A percentile compares a stretch with the other conserved stretches of the same genome.
phyloP scores from a whole-genome alignment of 2,113 vertebrate species.

The Notothenia coriiceps region DNA sequence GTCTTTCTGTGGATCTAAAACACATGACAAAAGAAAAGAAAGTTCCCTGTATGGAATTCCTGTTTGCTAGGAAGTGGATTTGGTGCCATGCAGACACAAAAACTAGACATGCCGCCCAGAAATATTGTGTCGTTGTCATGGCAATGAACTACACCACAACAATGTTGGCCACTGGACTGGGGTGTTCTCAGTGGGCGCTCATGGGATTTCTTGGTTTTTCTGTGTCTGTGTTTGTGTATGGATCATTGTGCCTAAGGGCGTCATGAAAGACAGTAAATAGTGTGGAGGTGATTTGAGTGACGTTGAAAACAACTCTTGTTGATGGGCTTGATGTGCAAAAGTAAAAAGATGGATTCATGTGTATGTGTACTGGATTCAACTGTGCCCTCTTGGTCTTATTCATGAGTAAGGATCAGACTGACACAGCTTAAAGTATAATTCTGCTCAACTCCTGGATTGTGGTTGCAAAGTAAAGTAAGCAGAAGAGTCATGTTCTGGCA shows the following conservation, averaged over 20 bases:
- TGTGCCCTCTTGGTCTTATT: constrained; percentile 11
- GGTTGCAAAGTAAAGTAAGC: not conserved
- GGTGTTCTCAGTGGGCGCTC: constrained; percentile 23
- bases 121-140: constrained; percentile 66
- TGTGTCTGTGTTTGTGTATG: constrained; percentile 15
- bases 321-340: constrained; percentile 6
- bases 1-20: constrained; percentile 63
- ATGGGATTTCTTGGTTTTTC: constrained; percentile 38
- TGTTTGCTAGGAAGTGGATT: constrained; percentile 46
- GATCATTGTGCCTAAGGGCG: not conserved
- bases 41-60: constrained; percentile 40
- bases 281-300: not conserved
- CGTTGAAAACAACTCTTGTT: too few relatives aligned
- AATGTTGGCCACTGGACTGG: constrained; percentile 37
- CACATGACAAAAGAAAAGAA: constrained; percentile 61
- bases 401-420: not conserved
- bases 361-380: constrained; percentile 19
- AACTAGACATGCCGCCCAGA: constrained; percentile 58
- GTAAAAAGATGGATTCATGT: constrained; percentile 9
- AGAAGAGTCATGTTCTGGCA: not conserved
- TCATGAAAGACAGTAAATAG: not conserved
- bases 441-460: not conserved
- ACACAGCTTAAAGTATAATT: constrained; percentile 9
- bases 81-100: constrained; percentile 60
- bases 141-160: constrained; percentile 65